These are phyloP conservation scores for Ophiodon elongatus DNA, from an alignment of 2,113 vertebrate species.

Conservation along the genomic window DNA sequence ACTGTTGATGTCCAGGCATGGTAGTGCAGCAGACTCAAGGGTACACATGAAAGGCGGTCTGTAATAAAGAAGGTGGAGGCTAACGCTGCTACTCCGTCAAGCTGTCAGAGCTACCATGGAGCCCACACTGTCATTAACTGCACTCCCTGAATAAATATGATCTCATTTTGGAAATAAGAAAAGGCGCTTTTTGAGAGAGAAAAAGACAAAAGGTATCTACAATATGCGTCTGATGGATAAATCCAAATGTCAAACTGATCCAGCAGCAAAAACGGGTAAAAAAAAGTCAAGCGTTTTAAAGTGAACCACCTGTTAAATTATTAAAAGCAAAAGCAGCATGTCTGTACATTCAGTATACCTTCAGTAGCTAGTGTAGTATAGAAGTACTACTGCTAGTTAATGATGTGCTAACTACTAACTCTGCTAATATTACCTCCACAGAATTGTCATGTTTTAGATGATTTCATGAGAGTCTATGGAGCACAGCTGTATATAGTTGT, in stretches of 20 bases:
- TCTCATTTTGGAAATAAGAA: neutral
- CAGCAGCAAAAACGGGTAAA: neutral
- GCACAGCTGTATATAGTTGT: too few relatives aligned
- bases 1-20: slow-evolving; percentile 68
- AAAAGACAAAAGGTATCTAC: neutral
- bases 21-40: slow-evolving; percentile 47
- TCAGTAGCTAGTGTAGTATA: too few relatives aligned
- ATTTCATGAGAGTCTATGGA: too few relatives aligned
- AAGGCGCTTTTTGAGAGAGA: neutral
- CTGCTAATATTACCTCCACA: too few relatives aligned
- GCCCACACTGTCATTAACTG: neutral
- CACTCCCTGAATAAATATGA: neutral
- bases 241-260: neutral
- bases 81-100: neutral
- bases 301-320: neutral
- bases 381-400: too few relatives aligned
- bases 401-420: too few relatives aligned
- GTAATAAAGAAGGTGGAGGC: slow-evolving; percentile 22
- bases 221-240: neutral
- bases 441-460: too few relatives aligned
- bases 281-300: neutral
- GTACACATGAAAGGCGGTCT: slow-evolving; percentile 29
- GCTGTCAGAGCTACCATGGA: neutral
- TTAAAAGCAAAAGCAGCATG: neutral
- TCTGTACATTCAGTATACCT: too few relatives aligned